Percentiles rank a stretch among this genome's conserved stretches.
phyloP scores from a whole-genome alignment of 2,113 vertebrate species.

The Setophaga petechia region DNA sequence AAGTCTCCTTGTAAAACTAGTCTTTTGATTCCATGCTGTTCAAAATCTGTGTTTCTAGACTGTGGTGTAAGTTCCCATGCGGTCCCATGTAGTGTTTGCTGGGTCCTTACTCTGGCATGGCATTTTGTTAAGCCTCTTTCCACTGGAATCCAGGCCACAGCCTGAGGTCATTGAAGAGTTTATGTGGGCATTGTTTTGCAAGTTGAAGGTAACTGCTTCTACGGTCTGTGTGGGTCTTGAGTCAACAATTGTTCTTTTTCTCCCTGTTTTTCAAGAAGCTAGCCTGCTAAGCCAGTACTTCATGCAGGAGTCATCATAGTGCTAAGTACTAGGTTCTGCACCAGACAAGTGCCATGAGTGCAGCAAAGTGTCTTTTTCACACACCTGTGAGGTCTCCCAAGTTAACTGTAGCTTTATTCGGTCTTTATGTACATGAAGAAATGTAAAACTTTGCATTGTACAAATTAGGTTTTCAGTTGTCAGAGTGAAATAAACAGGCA shows the following conservation, averaged over 20 bases:
- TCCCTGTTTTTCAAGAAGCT: neutral
- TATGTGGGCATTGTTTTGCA: neutral
- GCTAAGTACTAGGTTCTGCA: neutral
- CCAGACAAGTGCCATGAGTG: neutral
- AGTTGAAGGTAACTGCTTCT: neutral
- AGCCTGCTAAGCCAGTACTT: neutral
- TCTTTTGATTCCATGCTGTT: neutral
- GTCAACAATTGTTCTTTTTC: neutral
- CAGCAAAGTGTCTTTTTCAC: neutral
- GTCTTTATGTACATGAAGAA: neutral
- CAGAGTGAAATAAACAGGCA: neutral
- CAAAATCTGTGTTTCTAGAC: neutral
- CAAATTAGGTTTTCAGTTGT: neutral
- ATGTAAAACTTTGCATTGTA: neutral
- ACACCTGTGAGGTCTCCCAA: neutral
- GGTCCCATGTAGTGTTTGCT: neutral
- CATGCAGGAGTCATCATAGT: neutral
- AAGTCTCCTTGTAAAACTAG: neutral
- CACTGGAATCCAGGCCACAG: neutral
- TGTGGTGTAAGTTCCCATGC: neutral
- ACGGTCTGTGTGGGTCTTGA: neutral
- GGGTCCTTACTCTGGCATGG: neutral
- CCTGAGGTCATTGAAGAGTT: neutral
- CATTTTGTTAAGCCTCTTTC: neutral
- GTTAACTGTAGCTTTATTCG: neutral